phyloP scores from a whole-genome alignment of 2,888 invertebrate genomes.

The Pseudolycoriella hygida region DNA sequence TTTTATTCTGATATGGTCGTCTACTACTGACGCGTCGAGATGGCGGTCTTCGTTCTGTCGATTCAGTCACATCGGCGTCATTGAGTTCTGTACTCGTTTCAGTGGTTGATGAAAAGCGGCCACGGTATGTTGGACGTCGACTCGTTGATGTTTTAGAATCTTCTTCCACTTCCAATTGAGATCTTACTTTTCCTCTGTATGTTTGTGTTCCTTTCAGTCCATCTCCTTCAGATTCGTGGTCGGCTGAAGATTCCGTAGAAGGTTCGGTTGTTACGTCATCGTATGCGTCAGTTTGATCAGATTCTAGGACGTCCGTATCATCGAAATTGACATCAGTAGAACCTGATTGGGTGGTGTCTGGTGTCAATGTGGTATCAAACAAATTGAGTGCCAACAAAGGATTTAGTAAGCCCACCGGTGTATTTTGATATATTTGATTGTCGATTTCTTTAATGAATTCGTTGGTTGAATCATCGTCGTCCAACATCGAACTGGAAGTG shows the following conservation, averaged over 20 bases:
- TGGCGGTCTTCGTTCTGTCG: too few relatives aligned
- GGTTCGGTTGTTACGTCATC: background rate
- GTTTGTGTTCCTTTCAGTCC: background rate
- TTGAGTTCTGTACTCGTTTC: background rate
- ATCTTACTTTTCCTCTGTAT: background rate
- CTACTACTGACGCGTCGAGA: too few relatives aligned
- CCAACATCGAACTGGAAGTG: background rate
- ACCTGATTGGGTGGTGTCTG: background rate
- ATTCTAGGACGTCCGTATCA: too few relatives aligned
- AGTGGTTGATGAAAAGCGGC: background rate
- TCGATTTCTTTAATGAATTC: too few relatives aligned
- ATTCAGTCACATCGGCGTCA: too few relatives aligned
- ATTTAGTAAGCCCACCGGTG: background rate
- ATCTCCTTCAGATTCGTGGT: background rate
- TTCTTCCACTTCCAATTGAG: background rate
- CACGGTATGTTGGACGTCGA: background rate
- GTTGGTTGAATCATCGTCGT: too few relatives aligned
- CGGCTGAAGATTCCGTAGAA: background rate
- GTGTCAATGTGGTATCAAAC: background rate
- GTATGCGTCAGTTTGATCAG: background rate
- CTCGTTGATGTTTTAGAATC: background rate
- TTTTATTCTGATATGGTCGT: too few relatives aligned
- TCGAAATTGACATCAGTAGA: too few relatives aligned
- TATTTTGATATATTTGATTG: too few relatives aligned
- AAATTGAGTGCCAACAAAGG: background rate